Evolutionary conservation across 2,797 vertebrate species (phyloP), one percentile per base, ranked within the genome.

Genomic region (Tangara arthus): DNA sequence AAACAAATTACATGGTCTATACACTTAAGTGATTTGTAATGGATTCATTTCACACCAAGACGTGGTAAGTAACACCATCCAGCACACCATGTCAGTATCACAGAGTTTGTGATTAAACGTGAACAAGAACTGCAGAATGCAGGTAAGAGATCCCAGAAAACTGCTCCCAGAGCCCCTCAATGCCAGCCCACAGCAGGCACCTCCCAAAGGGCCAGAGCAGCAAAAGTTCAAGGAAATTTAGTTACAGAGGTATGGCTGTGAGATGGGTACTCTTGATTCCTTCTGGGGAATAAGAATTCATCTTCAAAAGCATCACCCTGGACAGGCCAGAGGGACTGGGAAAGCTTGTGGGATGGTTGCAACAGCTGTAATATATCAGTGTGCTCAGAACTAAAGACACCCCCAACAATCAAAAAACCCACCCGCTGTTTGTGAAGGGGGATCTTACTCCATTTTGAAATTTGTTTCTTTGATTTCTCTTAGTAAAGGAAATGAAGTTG

Each of bases 1-100:
- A 95, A 95, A 94, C 92, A 96, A 95, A 92, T 85, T 83, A 87
- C 85, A 90, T 92, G 90, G 82, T 94, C 75, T 91, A 46, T 47
- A 90, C 80, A 91, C 93, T 83, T 81, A 95, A 93, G 63, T 82
- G 85, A 95, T 93, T 94, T 91, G 89, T 87, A 95, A 91, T 82
- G 89, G 80, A 93, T 91, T 95, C 65, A 90, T 87, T 96, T 96
- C 95, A 92, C 95, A 95, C 78, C 57, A 60, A 66, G 88, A 65
- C 2, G 9, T 64, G 75, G 84, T 90, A 94, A 92, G 85, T 89
- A 90, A 94, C 90, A 81, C 64, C 82, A 95, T 30, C 77, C 83
- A 95, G 83, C 92, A 89, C 22, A 49, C 68, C 49, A 68, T 81
- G 82, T 35, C 82, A 90, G 75, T 49, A 70, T 17, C 30, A 50